phyloP scores from a whole-genome alignment of 2,113 vertebrate genomes.

The Desmodus rotundus region DNA sequence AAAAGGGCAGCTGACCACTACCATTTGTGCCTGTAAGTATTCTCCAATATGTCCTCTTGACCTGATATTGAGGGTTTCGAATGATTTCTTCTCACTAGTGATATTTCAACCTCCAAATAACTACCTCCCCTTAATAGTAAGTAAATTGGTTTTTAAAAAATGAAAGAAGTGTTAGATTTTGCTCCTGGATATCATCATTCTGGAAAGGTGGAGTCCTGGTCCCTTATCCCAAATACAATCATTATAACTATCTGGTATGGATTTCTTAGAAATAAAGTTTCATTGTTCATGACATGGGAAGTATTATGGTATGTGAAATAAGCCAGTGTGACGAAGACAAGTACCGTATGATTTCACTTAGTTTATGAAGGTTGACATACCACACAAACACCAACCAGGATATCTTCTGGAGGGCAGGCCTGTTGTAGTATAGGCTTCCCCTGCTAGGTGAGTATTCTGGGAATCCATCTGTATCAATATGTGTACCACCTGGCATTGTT shows the following conservation, averaged over 20 bases:
- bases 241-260: background rate
- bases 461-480: too few relatives aligned
- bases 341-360: background rate
- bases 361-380: too few relatives aligned
- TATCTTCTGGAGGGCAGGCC: too few relatives aligned
- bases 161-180: background rate
- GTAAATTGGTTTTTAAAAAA: background rate
- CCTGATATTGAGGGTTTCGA: background rate
- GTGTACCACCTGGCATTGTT: too few relatives aligned
- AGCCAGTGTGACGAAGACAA: background rate
- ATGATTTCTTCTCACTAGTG: background rate
- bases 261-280: background rate
- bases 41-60: background rate
- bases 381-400: too few relatives aligned
- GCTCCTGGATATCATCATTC: background rate
- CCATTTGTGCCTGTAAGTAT: background rate
- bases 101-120: slow-evolving; percentile 2
- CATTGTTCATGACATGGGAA: background rate
- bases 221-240: background rate
- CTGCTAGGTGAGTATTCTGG: too few relatives aligned
- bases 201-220: background rate
- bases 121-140: background rate
- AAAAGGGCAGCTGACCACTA: background rate
- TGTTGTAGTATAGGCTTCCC: too few relatives aligned
- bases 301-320: background rate